phyloP scores from a whole-genome alignment of 1,140 invertebrate genomes.

The Polyergus mexicanus region DNA sequence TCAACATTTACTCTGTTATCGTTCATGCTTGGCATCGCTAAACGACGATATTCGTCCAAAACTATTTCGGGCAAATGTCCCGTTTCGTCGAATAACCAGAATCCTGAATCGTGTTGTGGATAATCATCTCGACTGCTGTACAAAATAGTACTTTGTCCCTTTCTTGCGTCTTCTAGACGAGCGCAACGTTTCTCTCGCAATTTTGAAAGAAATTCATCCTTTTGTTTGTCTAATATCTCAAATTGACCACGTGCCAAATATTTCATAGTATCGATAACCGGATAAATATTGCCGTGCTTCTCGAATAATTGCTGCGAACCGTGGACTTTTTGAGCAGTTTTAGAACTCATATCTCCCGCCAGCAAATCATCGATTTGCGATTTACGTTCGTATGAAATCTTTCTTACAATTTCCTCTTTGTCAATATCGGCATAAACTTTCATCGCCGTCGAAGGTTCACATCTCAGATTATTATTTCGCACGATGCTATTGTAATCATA shows the following conservation, averaged over 20 bases:
- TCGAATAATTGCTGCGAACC: background rate
- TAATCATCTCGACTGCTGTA: conserved; percentile 40
- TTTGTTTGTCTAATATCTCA: background rate
- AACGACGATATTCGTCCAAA: background rate
- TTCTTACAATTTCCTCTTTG: conserved; percentile 41
- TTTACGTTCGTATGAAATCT: conserved; percentile 39
- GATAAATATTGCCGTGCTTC: background rate
- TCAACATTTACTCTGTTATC: background rate
- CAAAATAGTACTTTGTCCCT: conserved; percentile 53
- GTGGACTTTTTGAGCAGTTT: background rate
- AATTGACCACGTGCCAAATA: conserved; percentile 53
- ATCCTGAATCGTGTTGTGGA: conserved; percentile 19
- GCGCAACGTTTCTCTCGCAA: background rate
- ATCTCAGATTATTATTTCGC: background rate
- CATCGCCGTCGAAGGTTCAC: background rate
- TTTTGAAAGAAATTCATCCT: conserved; percentile 54
- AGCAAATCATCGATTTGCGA: background rate
- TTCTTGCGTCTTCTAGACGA: background rate
- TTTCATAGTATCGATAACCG: conserved; percentile 45
- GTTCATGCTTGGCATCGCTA: background rate
- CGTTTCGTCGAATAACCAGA: conserved; percentile 29
- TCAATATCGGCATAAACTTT: background rate
- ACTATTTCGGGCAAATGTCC: background rate
- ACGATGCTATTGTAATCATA: background rate
- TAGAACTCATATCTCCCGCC: background rate